These are phyloP conservation scores for Tyrannus savana DNA, from an alignment of 2,113 vertebrate species.

Conservation along the genomic window DNA sequence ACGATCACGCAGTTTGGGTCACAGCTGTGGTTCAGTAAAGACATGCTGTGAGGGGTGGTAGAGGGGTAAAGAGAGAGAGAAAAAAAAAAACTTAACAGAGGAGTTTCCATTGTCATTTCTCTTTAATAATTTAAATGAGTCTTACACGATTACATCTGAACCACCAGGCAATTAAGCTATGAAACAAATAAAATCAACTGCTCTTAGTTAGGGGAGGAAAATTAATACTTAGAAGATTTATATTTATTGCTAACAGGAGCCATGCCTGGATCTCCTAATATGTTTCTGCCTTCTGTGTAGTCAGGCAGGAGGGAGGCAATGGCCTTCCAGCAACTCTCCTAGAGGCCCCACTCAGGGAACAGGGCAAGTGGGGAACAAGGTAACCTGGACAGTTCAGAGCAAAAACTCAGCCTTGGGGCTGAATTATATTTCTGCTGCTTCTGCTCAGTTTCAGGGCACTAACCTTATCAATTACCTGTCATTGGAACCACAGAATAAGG, in stretches of 20 bases:
- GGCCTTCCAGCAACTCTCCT: neutral
- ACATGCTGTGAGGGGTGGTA: conserved; percentile 80
- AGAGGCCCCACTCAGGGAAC: neutral
- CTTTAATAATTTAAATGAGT: neutral
- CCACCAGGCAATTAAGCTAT: neutral
- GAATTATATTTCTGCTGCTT: neutral
- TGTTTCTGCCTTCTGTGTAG: neutral
- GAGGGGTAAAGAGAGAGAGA: neutral
- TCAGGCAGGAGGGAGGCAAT: neutral
- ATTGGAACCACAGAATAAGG: neutral
- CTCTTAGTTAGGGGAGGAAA: neutral
- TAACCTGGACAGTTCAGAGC: neutral
- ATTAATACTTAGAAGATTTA: neutral
- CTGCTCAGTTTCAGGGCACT: neutral
- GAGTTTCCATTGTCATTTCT: neutral
- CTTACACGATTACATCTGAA: neutral
- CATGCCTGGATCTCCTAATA: neutral
- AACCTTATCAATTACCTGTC: fast-evolving
- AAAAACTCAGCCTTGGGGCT: neutral
- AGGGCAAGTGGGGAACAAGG: neutral
- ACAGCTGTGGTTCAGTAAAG: conserved; percentile 96
- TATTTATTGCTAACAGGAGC: neutral
- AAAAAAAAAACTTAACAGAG: neutral
- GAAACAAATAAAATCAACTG: conserved; percentile 24
- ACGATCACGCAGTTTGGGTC: conserved; percentile 92